phyloP scores from a whole-genome alignment of 53 echinoderm and acorn worm species.

The Echinarachnius parma region DNA sequence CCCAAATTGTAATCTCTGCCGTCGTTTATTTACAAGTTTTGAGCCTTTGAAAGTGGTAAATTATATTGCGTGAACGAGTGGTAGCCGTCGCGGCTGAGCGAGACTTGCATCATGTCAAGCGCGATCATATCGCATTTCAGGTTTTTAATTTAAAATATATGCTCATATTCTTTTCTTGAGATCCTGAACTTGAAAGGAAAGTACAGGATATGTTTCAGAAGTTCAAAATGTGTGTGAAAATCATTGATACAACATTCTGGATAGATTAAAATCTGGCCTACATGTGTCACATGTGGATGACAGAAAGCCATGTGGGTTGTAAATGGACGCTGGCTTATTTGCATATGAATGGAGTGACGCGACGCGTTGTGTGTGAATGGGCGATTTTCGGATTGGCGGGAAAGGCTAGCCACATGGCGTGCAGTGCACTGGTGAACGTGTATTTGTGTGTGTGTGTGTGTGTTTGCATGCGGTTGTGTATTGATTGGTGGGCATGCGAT shows the following conservation, averaged over 20 bases:
- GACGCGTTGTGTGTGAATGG: conserved; percentile 34
- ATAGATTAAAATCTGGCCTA: not conserved
- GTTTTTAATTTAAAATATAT: not conserved
- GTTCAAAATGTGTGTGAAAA: not conserved
- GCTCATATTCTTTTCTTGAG: not conserved
- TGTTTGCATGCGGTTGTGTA: not conserved
- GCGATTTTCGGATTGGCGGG: conserved; percentile 17
- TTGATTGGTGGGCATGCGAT: not conserved
- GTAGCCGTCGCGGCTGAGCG: too few species aligned
- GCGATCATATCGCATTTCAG: too few species aligned
- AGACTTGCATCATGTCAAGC: too few species aligned
- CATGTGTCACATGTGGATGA: not conserved
- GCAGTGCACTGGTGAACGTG: not conserved
- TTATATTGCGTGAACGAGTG: too few species aligned
- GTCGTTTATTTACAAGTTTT: too few species aligned
- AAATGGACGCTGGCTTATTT: conserved; percentile 31
- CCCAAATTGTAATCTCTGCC: too few species aligned
- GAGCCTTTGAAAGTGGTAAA: too few species aligned
- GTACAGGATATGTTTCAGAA: not conserved
- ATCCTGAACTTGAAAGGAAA: not conserved
- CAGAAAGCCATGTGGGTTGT: conserved; percentile 17
- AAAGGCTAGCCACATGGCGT: not conserved
- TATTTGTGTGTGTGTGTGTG: not conserved
- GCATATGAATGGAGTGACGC: conserved; percentile 41
- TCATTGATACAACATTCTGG: too few species aligned